Conservation (phyloP, 2,888 invertebrate genomes). For the Amblyjoppa proteus region DNA sequence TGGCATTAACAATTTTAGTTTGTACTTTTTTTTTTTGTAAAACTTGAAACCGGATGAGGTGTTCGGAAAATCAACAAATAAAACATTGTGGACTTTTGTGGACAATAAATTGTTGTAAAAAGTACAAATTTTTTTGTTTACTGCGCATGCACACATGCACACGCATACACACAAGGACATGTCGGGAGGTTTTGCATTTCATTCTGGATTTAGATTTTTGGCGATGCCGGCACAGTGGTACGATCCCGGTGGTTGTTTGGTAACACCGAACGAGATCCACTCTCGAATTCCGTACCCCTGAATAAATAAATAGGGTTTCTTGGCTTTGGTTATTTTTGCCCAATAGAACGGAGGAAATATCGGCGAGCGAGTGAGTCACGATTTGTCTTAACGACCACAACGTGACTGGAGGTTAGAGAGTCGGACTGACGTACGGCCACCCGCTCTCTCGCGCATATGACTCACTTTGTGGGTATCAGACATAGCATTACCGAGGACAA, state of each 20-base stretch:
- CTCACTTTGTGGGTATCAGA: neutral
- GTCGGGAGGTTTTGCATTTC: constrained; percentile 1
- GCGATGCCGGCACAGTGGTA: neutral
- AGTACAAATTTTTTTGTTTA: too few relatives aligned
- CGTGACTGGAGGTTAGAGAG: constrained; percentile 24
- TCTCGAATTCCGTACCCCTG: constrained; percentile 25
- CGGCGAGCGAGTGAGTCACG: neutral
- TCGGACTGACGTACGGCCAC: neutral
- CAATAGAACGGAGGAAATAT: neutral
- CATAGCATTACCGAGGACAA: constrained; percentile 42
- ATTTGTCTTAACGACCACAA: constrained; percentile 15
- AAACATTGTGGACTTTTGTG: too few relatives aligned
- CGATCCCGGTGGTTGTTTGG: constrained; percentile 5
- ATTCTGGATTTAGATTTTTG: constrained; percentile 46
- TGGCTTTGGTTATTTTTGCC: neutral
- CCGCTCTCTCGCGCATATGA: neutral
- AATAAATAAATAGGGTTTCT: constrained; percentile 35
- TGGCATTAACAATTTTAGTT: too few relatives aligned
- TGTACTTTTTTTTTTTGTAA: too few relatives aligned
- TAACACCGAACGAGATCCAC: constrained; percentile 8
- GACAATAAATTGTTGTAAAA: too few relatives aligned
- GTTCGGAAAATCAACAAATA: too few relatives aligned
- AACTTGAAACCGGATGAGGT: too few relatives aligned
- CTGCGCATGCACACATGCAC: neutral
- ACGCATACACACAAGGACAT: neutral